A percentile compares a stretch with the other conserved stretches of the same genome.
Conservation (phyloP, 1,140 invertebrate species). For the Danaus melanippus region DNA sequence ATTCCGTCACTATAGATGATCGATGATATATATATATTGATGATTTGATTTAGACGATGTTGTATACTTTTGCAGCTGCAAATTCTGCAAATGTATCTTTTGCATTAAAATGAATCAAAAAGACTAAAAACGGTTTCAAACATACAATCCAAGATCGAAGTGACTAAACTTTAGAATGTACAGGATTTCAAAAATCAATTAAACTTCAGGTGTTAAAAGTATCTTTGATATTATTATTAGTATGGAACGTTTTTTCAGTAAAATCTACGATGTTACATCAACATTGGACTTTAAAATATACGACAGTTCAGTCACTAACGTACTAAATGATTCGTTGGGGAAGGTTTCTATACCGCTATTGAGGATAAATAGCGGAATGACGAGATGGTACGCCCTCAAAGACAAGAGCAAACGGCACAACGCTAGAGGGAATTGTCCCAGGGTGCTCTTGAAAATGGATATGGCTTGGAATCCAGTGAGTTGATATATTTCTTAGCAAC, state of each 20-base stretch:
- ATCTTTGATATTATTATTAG: too few relatives aligned
- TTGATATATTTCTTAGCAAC: slow-evolving; percentile 8
- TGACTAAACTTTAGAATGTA: too few relatives aligned
- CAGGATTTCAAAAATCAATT: too few relatives aligned
- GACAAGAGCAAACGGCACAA: slow-evolving; percentile 36
- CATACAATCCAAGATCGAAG: too few relatives aligned
- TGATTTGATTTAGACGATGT: too few relatives aligned
- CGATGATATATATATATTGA: too few relatives aligned
- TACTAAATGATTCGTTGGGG: slow-evolving; percentile 83
- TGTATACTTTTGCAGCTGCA: too few relatives aligned
- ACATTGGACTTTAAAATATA: slow-evolving; percentile 91
- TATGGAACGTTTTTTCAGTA: slow-evolving; percentile 71
- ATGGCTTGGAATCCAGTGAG: slow-evolving; percentile 57
- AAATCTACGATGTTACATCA: slow-evolving; percentile 97
- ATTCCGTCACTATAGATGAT: too few relatives aligned
- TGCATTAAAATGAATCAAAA: too few relatives aligned
- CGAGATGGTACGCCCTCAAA: slow-evolving; percentile 52
- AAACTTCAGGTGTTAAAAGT: too few relatives aligned
- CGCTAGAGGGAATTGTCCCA: slow-evolving; percentile 51
- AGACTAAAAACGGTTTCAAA: too few relatives aligned
- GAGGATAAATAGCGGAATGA: slow-evolving; percentile 37
- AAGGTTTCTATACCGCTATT: slow-evolving; percentile 52
- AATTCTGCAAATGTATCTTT: too few relatives aligned
- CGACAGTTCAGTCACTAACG: slow-evolving; percentile 38
- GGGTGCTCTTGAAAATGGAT: slow-evolving; percentile 67